Evolutionary conservation across 2,113 vertebrate species (phyloP), one percentile per base, ranked within the genome.

Genomic region (Syngnathus floridae): DNA sequence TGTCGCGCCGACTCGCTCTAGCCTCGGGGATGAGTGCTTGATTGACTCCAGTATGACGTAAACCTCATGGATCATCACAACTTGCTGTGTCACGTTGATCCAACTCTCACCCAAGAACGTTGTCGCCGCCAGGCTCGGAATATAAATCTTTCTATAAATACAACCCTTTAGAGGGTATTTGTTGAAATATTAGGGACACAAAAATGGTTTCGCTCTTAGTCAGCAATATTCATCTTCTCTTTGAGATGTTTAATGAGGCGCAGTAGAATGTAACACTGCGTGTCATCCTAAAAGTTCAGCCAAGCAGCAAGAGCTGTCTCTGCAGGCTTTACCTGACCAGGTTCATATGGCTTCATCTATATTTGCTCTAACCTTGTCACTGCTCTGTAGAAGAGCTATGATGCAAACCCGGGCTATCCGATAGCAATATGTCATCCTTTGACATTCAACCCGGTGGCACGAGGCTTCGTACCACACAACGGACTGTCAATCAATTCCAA

Each of bases 1-100:
- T 66, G 66, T 75, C 67, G 55, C 64, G 65, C 65, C 72, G 48
- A 70, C 64, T 65, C 49, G 38, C 35, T 79, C 17, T 40, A 56
- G 68, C 70, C 62, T 67, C 4, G 10, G 65, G 43, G 69, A 70
- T 66, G 61, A 71, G 60, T 12, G 64, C 43, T 52, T 76, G 57
- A 67, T 81, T 84, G 67, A 35, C 72, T 78, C 61, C 63, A 22
- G 70, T 62, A 79, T 85, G 80, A 86, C 63, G 77, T 81, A 82
- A 64, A 78, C 64, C 70, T 73, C 67, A 76, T 77, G 70, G 74
- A 82, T 81, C 81, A 14, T 26, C 38, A 65, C 59, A 83, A 82
- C 72, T 57, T 67, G 69, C 71, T 66, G 74, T 64, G 73, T 71
- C 71, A 66, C 72, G 82, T 78, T 62, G 71, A 81, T 80, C 71